Evolutionary conservation across 2,888 invertebrate genomes (phyloP), one percentile per base, ranked within the genome.

Genomic region (Baccha elongata): DNA sequence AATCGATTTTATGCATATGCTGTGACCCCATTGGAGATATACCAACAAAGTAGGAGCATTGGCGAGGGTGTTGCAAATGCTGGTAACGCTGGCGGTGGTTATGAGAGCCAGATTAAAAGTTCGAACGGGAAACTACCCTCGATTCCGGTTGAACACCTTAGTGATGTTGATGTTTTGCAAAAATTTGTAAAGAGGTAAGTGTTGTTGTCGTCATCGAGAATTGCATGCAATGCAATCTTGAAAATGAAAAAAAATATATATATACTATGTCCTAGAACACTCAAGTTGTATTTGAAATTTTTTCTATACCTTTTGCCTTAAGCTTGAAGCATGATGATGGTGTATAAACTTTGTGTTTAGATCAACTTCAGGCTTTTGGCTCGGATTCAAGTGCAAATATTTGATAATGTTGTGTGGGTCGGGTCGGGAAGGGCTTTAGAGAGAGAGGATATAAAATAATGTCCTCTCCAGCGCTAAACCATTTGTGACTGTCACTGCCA

Each of bases 171-270:
- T 87, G 94, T 98, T 0, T 91, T 98, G 65, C 95, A 95, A 87
- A 95, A 97, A 85, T 98, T 96, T 87, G 93, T 98, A 75, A 95
- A 94, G 89, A 92, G 96, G 96, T 91, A 85, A 83, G 72, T 86
- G 88, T 86, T 21, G 21, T 62, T 11, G 37, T 32, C 17, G 52
- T 32, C 13, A n/a, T n/a, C 42, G 10, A 26, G 29, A 44, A 44
- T 60, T 44, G 37, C 37, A 60, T 60, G 29, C 17, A 46, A 55
- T 68, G 64, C 32, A 58, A 37, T 50, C 6, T 15, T 58, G 29
- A 35, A 48, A 48, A 46, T 4, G 7, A 17, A 35, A 37, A 23
- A 53, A 89, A 88, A 29, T 88, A 83, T 87, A 55, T n/a, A 26
- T 37, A 55, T 17, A 55, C 23, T n/a, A 26, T 35, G 19, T 53